Evolutionary conservation across 2,888 invertebrate species (phyloP).

Genomic region (Blera fallax): DNA sequence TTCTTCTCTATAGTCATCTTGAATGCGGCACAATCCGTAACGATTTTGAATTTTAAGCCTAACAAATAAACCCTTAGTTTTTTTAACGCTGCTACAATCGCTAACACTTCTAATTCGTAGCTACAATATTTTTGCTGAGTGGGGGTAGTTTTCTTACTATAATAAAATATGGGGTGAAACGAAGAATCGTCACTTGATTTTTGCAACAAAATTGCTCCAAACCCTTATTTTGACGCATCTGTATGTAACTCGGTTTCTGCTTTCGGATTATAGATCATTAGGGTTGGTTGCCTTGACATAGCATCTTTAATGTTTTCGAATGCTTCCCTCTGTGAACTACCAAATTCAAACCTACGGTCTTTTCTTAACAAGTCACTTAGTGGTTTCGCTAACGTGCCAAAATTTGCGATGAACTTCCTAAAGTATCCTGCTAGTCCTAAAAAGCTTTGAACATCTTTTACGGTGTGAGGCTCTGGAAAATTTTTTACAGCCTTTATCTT

Average conservation of each 20-base stretch:
- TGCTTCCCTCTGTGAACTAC: neutral
- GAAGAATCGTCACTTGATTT: constrained; percentile 9
- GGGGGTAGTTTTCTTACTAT: too few relatives aligned
- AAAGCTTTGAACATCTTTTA: constrained; percentile 19
- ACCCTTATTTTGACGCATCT: neutral
- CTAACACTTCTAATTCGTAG: too few relatives aligned
- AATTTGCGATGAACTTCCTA: neutral
- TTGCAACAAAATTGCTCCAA: constrained; percentile 59
- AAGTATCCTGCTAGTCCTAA: constrained; percentile 9
- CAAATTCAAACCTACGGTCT: neutral
- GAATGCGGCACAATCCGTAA: neutral
- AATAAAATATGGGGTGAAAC: too few relatives aligned
- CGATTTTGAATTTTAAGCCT: too few relatives aligned
- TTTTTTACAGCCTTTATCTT: neutral
- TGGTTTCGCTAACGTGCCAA: too few relatives aligned
- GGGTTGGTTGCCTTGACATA: neutral
- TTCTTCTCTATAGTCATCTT: neutral
- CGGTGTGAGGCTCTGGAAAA: constrained; percentile 9
- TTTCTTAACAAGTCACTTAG: too few relatives aligned
- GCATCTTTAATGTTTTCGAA: neutral
- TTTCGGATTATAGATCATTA: neutral
- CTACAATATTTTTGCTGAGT: too few relatives aligned
- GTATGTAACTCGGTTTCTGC: neutral
- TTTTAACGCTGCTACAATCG: too few relatives aligned
- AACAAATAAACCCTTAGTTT: too few relatives aligned